Evolutionary conservation across 2,888 invertebrate genomes (phyloP), one percentile per base, ranked within the genome.

Genomic region (Mimumesa dahlbomi): DNA sequence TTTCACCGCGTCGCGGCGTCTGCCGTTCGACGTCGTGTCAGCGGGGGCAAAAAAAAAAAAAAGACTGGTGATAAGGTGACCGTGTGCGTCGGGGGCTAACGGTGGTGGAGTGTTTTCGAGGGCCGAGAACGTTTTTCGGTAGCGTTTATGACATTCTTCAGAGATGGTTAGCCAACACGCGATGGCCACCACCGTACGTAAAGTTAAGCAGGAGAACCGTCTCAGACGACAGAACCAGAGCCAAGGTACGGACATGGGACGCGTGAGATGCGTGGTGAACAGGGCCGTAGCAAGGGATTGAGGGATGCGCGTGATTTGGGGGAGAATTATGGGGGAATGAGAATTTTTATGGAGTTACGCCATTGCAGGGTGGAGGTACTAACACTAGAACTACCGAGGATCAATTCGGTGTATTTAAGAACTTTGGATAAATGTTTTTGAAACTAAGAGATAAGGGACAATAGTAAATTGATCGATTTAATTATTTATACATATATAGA

Each of bases 131-230:
- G 46, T 53, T 45, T 53, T 21, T 25, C n/a, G n/a, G n/a, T 43
- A 43, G 57, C 9, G 31, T 72, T 62, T 46, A 57, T 42, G 62
- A 48, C 46, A 76, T 74, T 16, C 64, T 46, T 79, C 77, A 81
- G 80, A 87, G 63, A 88, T 88, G 88, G 88, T 87, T 79, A 88
- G 88, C 90, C 91, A 92, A 90, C 91, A 92, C 92, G 93, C 92
- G 89, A 94, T 94, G 94, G 93, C 91, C 82, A 90, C 90, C 66
- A 94, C 94, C 79, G 94, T 94, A 83, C 92, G 94, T 83, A 94
- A 93, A 92, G 92, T 94, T 80, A 94, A 94, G 90, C 93, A 93
- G 86, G 92, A 92, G 84, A 93, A 93, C 90, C 90, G 90, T 75
- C 86, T 91, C 63, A 87, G 91, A 68, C 86, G 90, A 81, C 90